Evolutionary conservation across 2,888 invertebrate genomes (phyloP), one percentile per base, ranked within the genome.

Genomic region (Noctua janthina): DNA sequence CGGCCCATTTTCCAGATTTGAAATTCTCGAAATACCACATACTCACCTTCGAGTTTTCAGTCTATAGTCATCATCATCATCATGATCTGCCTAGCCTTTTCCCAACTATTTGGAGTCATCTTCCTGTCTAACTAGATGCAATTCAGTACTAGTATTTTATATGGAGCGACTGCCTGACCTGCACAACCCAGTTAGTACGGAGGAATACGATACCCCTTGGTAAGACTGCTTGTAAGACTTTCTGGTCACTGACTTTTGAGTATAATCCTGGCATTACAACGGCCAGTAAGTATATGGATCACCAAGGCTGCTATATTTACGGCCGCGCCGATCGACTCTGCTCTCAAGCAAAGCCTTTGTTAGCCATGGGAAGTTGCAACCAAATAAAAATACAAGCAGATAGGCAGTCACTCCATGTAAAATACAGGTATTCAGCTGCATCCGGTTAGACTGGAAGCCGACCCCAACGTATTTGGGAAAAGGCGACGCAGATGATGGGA

Each of bases 301-400:
- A 95, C 91, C 94, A 95, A 87, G 94, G 93, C 83, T 95, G 91
- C 93, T 94, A 96, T 96, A 94, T 94, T 96, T 95, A 87, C 81
- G 83, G 83, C 86, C 82, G 85, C 90, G 75, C 74, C 80, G 78
- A 82, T 81, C 49, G 80, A 86, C 78, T 79, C 77, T 76, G 83
- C 84, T 81, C 71, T 77, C 69, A 86, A 73, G 68, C 80, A 88
- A 8, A 43, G 78, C 84, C 79, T 73, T 69, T 82, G 46, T 76
- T 89, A 87, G 90, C 90, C 93, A 93, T 92, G 83, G 88, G 87
- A 91, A 70, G 82, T 95, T 95, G 93, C 68, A 94, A 94, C 76
- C 84, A 88, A 88, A 3, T 0, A 49, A 49, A 15, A 49, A 49
- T 10, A 8, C 43, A 43, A 43, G 43, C 43, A 8, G 43, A 43